Conservation (phyloP, 2,113 vertebrate species). For the Gymnobelideus leadbeateri region DNA sequence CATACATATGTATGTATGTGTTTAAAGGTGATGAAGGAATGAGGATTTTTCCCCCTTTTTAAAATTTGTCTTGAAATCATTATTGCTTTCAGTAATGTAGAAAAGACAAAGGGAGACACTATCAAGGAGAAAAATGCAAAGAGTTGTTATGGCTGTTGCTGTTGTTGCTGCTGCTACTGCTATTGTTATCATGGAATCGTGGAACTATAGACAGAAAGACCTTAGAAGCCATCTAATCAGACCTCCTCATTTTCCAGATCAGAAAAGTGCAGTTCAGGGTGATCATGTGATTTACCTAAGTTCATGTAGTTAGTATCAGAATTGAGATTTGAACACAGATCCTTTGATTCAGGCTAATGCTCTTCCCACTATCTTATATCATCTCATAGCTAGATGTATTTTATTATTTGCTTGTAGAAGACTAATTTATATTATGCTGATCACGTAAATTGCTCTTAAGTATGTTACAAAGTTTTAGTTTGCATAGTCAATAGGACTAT, state of each 20-base stretch:
- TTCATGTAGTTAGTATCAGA: not conserved
- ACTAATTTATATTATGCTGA: constrained; percentile 54
- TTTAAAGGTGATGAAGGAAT: constrained; percentile 58
- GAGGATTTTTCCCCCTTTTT: constrained; percentile 43
- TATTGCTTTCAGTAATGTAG: constrained; percentile 52
- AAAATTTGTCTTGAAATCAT: constrained; percentile 48
- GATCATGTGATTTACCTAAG: not conserved
- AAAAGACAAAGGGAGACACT: constrained; percentile 51
- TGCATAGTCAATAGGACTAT: constrained; percentile 34
- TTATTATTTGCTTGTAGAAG: not conserved
- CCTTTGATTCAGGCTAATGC: not conserved
- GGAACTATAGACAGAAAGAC: constrained; percentile 15
- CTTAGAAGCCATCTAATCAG: too few species aligned
- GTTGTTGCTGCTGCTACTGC: too few species aligned
- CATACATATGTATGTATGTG: too few species aligned
- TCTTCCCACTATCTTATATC: constrained; percentile 26
- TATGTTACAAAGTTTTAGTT: not conserved
- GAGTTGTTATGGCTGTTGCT: not conserved
- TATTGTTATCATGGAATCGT: constrained; percentile 36
- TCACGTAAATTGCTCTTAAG: constrained; percentile 44
- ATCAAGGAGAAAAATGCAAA: not conserved
- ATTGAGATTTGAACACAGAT: not conserved
- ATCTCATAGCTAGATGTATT: not conserved
- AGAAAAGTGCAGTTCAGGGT: not conserved
- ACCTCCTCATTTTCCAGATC: not conserved